These are phyloP conservation scores for Drosophila cracens DNA, from an alignment of 2,888 invertebrate genomes.

Conservation along the genomic window DNA sequence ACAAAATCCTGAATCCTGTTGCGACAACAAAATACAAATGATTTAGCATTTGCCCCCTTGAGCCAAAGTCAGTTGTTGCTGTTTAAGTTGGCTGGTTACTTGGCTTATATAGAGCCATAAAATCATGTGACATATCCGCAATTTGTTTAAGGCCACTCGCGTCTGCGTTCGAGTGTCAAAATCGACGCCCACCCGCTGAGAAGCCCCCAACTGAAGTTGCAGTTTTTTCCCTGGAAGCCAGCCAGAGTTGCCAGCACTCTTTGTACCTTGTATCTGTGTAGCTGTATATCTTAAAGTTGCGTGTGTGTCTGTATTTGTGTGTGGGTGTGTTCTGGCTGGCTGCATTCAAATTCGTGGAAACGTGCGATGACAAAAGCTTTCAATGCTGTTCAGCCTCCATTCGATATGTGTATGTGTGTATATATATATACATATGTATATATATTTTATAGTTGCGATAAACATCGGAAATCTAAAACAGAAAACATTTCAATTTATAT, in stretches of 20 bases:
- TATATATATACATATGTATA: constrained; percentile 11
- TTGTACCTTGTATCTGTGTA: constrained; percentile 48
- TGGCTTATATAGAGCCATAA: constrained; percentile 59
- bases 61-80: constrained; percentile 5
- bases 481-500: constrained; percentile 1
- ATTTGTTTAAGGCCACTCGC: constrained; percentile 72
- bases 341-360: constrained; percentile 50
- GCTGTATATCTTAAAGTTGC: constrained; percentile 10
- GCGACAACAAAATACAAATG: constrained; percentile 71
- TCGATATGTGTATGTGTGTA: constrained; percentile 25
- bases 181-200: constrained; percentile 74
- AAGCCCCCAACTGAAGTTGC: constrained; percentile 19
- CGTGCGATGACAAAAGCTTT: constrained; percentile 77
- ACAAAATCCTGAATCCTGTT: constrained; percentile 59
- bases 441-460: constrained; percentile 44
- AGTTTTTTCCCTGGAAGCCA: constrained; percentile 63
- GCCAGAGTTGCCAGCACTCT: constrained; percentile 66
- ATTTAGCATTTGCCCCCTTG: constrained; percentile 71
- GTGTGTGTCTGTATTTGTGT: constrained; percentile 25
- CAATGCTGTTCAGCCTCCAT: constrained; percentile 47
- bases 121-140: constrained; percentile 81
- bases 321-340: not conserved
- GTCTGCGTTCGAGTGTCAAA: constrained; percentile 73
- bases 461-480: constrained; percentile 27
- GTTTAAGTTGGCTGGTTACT: constrained; percentile 12